Conservation (phyloP, 1,140 invertebrate species). For the Asobara japonica region DNA sequence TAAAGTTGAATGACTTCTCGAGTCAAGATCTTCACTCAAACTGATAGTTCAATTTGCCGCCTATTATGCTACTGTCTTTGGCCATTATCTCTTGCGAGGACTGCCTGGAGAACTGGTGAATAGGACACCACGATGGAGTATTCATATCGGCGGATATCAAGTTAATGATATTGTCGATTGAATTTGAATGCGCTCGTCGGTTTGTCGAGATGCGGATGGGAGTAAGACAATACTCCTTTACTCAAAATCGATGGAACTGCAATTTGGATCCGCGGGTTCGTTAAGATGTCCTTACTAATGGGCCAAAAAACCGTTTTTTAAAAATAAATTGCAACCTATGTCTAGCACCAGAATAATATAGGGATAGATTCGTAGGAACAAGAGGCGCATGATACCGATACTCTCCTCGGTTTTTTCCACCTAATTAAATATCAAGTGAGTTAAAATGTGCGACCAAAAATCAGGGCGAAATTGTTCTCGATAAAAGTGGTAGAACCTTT, state of each 20-base stretch:
- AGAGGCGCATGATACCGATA: too few relatives aligned
- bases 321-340: too few relatives aligned
- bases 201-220: not conserved
- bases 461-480: too few relatives aligned
- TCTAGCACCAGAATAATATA: too few relatives aligned
- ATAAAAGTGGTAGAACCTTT: too few relatives aligned
- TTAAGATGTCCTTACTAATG: too few relatives aligned
- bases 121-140: not conserved
- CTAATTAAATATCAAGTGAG: too few relatives aligned
- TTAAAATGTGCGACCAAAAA: too few relatives aligned
- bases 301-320: too few relatives aligned
- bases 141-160: not conserved
- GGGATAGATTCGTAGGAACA: too few relatives aligned
- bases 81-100: slow-evolving; percentile 6
- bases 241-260: slow-evolving; percentile 14
- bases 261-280: not conserved
- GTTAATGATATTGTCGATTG: not conserved
- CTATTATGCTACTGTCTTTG: not conserved
- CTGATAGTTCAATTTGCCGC: slow-evolving; percentile 7
- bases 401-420: too few relatives aligned
- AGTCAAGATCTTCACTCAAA: slow-evolving; percentile 10
- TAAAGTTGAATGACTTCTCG: slow-evolving; percentile 6
- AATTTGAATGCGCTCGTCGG: not conserved
- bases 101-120: too few relatives aligned
- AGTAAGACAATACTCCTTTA: not conserved